These are phyloP conservation scores for Girardinichthys multiradiatus DNA, from an alignment of 2,113 vertebrate genomes.

Conservation along the genomic window DNA sequence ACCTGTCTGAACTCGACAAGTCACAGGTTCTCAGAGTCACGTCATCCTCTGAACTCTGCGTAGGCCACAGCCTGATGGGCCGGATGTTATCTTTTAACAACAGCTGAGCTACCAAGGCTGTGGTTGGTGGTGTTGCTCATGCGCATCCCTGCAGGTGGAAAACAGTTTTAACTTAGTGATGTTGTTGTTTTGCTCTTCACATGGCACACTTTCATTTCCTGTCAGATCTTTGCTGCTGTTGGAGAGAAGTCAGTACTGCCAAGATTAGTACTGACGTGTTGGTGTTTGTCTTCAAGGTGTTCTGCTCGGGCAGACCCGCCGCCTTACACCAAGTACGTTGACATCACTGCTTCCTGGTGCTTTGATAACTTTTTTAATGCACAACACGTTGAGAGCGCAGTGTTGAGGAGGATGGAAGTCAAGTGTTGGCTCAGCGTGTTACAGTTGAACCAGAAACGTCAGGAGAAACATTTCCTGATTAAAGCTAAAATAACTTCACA, in stretches of 20 bases:
- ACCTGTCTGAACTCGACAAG: background rate
- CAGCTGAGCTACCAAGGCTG: background rate
- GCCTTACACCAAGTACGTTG: constrained; percentile 3
- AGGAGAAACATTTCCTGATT: background rate
- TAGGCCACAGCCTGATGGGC: background rate
- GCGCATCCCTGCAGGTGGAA: background rate
- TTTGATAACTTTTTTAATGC: constrained; percentile 24
- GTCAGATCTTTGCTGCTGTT: too few relatives aligned
- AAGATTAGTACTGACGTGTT: background rate
- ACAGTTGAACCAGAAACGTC: background rate
- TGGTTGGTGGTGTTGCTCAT: background rate
- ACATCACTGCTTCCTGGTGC: constrained; percentile 65
- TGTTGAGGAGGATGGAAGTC: background rate
- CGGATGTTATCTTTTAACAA: background rate
- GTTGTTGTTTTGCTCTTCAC: background rate
- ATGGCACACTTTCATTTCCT: background rate
- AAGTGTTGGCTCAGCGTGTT: background rate
- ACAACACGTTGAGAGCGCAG: background rate
- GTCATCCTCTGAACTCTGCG: background rate
- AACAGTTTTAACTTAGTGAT: background rate
- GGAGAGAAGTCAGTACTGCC: background rate
- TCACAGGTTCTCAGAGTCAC: background rate
- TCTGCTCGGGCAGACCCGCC: background rate
- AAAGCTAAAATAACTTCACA: background rate
- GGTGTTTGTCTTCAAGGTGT: constrained; percentile 37